Percentiles rank a stretch among this genome's conserved stretches.
phyloP scores from a whole-genome alignment of 2,113 vertebrate species.

The Seriola dumerili region DNA sequence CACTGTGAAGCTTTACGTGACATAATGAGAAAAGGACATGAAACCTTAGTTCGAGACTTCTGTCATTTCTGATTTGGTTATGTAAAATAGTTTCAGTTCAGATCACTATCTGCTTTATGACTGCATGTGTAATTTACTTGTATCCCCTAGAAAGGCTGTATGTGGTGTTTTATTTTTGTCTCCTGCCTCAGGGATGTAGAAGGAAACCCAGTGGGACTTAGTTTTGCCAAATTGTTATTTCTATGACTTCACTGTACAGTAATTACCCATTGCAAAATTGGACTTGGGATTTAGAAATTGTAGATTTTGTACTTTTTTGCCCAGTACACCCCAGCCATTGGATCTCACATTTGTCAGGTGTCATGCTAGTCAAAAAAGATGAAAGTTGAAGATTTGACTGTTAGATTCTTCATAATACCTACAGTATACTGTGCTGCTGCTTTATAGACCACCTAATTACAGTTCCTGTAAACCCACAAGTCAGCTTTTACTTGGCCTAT shows the following conservation, averaged over 20 bases:
- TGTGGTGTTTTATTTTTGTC: constrained; percentile 44
- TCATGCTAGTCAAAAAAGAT: not conserved
- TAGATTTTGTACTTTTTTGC: not conserved
- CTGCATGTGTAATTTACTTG: not conserved
- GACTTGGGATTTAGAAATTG: no score
- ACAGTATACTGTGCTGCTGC: not conserved
- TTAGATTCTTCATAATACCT: not conserved
- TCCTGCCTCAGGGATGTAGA: not conserved
- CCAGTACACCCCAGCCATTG: not conserved
- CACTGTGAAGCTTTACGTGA: not conserved
- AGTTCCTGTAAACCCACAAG: not conserved
- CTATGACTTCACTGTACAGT: not conserved
- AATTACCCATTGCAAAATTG: not conserved
- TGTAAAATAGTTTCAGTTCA: constrained; percentile 21
- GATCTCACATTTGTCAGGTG: not conserved
- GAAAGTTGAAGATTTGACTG: not conserved
- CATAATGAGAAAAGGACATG: not conserved
- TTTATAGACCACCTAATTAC: not conserved
- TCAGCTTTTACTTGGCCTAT: not conserved
- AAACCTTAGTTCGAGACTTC: not conserved
- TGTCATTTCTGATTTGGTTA: constrained; percentile 21
- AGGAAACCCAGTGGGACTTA: not conserved
- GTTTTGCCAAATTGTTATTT: not conserved
- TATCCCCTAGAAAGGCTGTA: not conserved
- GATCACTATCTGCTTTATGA: not conserved